These are phyloP conservation scores for Macrophya alboannulata DNA, from an alignment of 2,888 invertebrate genomes.

Conservation along the genomic window DNA sequence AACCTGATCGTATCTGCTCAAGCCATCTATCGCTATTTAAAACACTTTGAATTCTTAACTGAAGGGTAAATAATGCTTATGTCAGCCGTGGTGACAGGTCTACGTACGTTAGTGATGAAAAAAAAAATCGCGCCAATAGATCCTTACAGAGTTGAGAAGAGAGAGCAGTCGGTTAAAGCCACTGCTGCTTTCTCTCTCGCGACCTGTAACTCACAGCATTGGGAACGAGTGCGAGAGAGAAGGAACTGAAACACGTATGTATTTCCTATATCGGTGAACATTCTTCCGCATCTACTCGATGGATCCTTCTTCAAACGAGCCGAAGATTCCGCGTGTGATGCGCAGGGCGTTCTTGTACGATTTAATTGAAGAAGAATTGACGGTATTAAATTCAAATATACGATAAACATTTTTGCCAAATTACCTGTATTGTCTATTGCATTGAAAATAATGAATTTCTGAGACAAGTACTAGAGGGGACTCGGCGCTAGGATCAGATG, in stretches of 20 bases:
- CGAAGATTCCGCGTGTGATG: conserved; percentile 19
- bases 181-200: not conserved
- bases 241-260: not conserved
- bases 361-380: not conserved
- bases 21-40: not conserved
- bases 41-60: conserved; percentile 17
- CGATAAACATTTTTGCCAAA: not conserved
- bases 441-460: not conserved
- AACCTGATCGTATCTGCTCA: not conserved
- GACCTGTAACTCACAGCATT: not conserved
- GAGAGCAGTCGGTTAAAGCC: not conserved
- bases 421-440: not conserved
- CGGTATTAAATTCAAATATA: not conserved
- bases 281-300: not conserved
- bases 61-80: conserved; percentile 16
- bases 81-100: not conserved
- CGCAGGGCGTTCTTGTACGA: not conserved
- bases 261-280: not conserved
- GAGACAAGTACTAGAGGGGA: not conserved
- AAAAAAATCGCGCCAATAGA: not conserved
- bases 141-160: not conserved
- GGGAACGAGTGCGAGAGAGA: not conserved
- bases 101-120: not conserved
- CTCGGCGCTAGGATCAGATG: not conserved
- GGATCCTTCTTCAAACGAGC: not conserved